A percentile compares a stretch with the other conserved stretches of the same genome.
phyloP scores from a whole-genome alignment of 2,888 invertebrate species.

The Gisinianus flammeolus region DNA sequence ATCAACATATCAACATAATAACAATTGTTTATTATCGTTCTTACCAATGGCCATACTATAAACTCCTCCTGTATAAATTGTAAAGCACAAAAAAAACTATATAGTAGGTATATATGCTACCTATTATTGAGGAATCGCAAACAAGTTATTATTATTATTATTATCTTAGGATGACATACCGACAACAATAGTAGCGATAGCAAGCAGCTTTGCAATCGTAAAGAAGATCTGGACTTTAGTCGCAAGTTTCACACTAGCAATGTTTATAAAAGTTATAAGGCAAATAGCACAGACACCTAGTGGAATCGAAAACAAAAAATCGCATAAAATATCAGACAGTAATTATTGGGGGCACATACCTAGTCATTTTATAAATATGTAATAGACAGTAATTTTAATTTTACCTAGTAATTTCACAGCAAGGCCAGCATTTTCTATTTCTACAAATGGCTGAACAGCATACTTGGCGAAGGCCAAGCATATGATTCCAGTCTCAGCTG shows the following conservation, averaged over 20 bases:
- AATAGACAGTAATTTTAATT: no score
- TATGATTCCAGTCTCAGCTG: slow-evolving; percentile 79
- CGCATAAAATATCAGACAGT: no score
- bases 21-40: neutral
- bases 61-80: no score
- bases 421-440: neutral
- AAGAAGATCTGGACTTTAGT: slow-evolving; percentile 81
- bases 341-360: no score
- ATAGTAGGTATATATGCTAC: no score
- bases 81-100: no score
- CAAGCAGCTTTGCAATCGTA: slow-evolving; percentile 77
- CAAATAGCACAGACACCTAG: no score
- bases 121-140: no score
- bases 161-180: no score
- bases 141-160: no score
- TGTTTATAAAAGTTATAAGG: slow-evolving; percentile 79
- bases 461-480: slow-evolving; percentile 78
- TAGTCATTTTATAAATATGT: no score
- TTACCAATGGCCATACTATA: slow-evolving; percentile 71
- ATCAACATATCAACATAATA: slow-evolving; percentile 1
- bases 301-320: no score
- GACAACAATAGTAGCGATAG: slow-evolving; percentile 76
- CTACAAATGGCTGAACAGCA: slow-evolving; percentile 60
- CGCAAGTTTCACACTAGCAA: slow-evolving; percentile 77
- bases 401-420: slow-evolving; percentile 34